Evolutionary conservation across 2,888 invertebrate genomes (phyloP).

Genomic region (Sinodicranocentrus sp.): DNA sequence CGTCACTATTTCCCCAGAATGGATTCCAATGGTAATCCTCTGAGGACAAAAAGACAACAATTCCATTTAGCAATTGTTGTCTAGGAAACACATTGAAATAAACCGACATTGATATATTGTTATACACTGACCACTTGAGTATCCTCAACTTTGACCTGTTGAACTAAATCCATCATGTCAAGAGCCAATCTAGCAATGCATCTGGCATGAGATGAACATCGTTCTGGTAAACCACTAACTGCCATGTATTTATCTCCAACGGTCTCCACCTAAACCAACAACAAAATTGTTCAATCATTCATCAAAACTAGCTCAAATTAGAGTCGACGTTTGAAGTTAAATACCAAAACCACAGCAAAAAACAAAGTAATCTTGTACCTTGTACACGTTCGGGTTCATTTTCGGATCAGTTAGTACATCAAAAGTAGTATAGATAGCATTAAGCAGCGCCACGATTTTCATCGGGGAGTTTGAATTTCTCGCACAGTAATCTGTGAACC

Average conservation of each 20-base stretch:
- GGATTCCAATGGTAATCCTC: conserved; percentile 96
- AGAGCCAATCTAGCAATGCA: conserved; percentile 93
- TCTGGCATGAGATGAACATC: conserved; percentile 92
- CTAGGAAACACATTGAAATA: neutral
- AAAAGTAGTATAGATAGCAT: conserved; percentile 95
- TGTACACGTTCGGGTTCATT: conserved; percentile 95
- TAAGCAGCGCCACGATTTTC: conserved; percentile 96
- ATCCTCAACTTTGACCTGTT: conserved; percentile 91
- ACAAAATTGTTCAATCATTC: no score
- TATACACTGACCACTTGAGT: conserved; percentile 86
- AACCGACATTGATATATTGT: no score
- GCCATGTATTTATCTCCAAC: conserved; percentile 99
- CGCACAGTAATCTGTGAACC: conserved; percentile 94
- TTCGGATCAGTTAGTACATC: conserved; percentile 95
- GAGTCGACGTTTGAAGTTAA: no score
- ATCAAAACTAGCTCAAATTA: no score
- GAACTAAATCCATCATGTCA: conserved; percentile 96
- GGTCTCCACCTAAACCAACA: conserved; percentile 91
- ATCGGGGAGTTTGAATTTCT: conserved; percentile 95
- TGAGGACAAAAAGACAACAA: conserved; percentile 78
- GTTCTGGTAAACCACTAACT: conserved; percentile 95
- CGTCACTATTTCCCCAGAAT: conserved; percentile 95
- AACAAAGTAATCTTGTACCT: no score
- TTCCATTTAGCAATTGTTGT: neutral
- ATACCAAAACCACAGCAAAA: no score